Evolutionary conservation across 1,140 invertebrate species (phyloP), one percentile per base, ranked within the genome.

Genomic region (Anthonomus grandis): DNA sequence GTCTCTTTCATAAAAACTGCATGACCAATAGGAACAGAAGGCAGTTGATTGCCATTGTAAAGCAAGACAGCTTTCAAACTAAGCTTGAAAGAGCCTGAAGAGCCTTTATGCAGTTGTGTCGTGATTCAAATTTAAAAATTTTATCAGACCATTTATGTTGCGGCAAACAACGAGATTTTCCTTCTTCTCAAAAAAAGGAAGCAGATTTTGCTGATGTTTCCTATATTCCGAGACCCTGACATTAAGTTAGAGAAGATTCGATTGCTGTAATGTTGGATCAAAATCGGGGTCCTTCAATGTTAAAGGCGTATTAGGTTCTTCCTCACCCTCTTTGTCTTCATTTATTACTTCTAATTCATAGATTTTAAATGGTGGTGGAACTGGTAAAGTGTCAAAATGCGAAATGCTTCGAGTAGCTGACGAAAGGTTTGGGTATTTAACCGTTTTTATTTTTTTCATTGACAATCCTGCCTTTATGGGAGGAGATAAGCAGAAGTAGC

Each of bases 1-100:
- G 18, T 46, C 21, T 47, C 42, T 47, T 55, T 57, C 52, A 60
- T 56, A 22, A 18, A 3, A 44, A 19, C 25, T 23, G 42, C 13
- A 54, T 59, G 34, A 19, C 25, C 58, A 34, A 56, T 13, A 13
- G 38, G 58, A 13, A 56, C 42, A 18, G 49, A 54, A 24, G 38
- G 47, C 13, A 44, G 18, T 37, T 48, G 45, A 47, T 59, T 62
- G 9, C 56, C 25, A 36, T 49, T 60, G 25, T 50, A 38, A 23
- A 60, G 31, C 21, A 22, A n/a, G n/a, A 55, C 52, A 21, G 36
- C 39, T 52, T 63, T 60, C 21, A 63, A 47, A 27, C 58, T 59
- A 8, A 15, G 15, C 34, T 58, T 52, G 4, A 15, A 57, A 4
- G 15, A 38, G 41, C 31, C 39, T 36, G 24, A 61, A 61, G 8